Evolutionary conservation across 2,888 invertebrate genomes (phyloP).

Genomic region (Diarsia dahlii): DNA sequence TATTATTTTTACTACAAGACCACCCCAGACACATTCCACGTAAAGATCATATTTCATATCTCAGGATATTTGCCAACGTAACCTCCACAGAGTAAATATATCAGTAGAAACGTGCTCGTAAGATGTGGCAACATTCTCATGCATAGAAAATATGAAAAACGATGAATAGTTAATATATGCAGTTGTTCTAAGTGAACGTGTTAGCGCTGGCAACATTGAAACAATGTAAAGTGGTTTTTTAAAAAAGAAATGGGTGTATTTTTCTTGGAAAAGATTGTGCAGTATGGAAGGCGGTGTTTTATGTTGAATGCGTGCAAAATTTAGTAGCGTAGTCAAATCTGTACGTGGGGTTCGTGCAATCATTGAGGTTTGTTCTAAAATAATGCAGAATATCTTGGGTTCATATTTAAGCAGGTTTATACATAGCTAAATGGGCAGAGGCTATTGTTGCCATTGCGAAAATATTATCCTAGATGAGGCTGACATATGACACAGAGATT

Average conservation of each 20-base stretch:
- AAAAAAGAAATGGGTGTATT: conserved; percentile 12
- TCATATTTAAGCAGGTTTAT: too few relatives aligned
- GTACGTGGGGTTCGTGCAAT: not conserved
- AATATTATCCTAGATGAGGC: too few relatives aligned
- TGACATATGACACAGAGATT: too few relatives aligned
- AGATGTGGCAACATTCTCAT: conserved; percentile 56
- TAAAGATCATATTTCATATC: conserved; percentile 59
- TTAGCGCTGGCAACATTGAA: conserved; percentile 47
- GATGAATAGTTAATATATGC: conserved; percentile 65
- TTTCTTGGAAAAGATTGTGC: conserved; percentile 34
- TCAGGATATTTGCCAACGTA: conserved; percentile 51
- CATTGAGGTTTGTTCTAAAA: not conserved
- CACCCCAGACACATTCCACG: conserved; percentile 54
- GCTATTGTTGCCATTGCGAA: too few relatives aligned
- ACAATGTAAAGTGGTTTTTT: conserved; percentile 32
- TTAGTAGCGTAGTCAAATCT: not conserved
- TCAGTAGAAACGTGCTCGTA: conserved; percentile 54
- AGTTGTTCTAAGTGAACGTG: conserved; percentile 48
- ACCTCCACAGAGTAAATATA: conserved; percentile 58
- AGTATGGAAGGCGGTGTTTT: not conserved
- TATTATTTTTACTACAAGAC: conserved; percentile 47
- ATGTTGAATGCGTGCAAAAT: not conserved
- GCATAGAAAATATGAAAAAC: conserved; percentile 67
- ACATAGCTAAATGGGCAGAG: too few relatives aligned
- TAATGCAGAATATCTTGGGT: not conserved